Evolutionary conservation across 1,140 invertebrate species (phyloP).

Genomic region (Eueides isabella): DNA sequence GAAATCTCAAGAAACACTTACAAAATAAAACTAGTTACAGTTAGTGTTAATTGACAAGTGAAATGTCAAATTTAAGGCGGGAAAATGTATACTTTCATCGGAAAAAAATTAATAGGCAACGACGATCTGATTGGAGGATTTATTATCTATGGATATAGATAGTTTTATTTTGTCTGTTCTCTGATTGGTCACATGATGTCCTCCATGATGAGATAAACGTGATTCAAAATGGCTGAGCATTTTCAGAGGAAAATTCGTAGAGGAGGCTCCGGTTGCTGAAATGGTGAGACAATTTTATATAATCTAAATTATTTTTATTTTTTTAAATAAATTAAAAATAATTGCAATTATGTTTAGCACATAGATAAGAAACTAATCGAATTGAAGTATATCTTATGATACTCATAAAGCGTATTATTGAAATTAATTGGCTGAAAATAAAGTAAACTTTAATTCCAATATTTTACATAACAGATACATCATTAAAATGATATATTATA

Average conservation of each 20-base stretch:
- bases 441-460: background rate
- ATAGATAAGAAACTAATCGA: constrained; percentile 17
- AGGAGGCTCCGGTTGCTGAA: constrained; percentile 45
- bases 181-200: constrained; percentile 78
- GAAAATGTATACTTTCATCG: constrained; percentile 41
- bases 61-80: constrained; percentile 56
- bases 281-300: constrained; percentile 59
- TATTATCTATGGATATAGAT: constrained; percentile 46
- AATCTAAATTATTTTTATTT: constrained; percentile 14
- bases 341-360: background rate
- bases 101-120: constrained; percentile 39
- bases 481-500: background rate
- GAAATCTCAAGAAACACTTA: background rate
- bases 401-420: background rate
- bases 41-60: constrained; percentile 52
- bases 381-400: background rate
- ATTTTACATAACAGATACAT: background rate
- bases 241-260: constrained; percentile 57
- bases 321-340: background rate
- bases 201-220: constrained; percentile 68
- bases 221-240: constrained; percentile 72
- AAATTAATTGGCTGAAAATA: background rate
- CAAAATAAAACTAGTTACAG: background rate
- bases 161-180: constrained; percentile 38
- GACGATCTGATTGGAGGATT: constrained; percentile 51